Evolutionary conservation across 1,140 invertebrate genomes (phyloP).

Genomic region (Zaprionus nigranus): DNA sequence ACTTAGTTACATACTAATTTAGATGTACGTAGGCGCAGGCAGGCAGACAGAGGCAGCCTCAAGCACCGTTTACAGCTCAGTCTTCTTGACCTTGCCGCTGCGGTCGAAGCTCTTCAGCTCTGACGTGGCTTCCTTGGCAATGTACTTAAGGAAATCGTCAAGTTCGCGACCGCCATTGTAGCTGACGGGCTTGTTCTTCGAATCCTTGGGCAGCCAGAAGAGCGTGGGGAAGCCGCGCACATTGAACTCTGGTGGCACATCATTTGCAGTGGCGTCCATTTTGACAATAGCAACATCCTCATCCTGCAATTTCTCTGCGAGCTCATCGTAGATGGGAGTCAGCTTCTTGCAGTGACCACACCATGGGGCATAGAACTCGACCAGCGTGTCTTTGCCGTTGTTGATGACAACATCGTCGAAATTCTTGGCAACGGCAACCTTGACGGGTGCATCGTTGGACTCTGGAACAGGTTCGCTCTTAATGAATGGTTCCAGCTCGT

Average conservation of each 20-base stretch:
- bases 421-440: constrained; percentile 97
- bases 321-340: constrained; percentile 96
- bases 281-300: constrained; percentile 98
- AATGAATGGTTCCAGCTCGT: constrained; percentile 94
- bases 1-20: constrained; percentile 56
- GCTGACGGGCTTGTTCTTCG: constrained; percentile 92
- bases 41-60: background rate
- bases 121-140: constrained; percentile 95
- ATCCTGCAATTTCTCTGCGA: constrained; percentile 94
- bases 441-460: constrained; percentile 93
- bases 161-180: constrained; percentile 98
- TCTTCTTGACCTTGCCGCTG: constrained; percentile 93
- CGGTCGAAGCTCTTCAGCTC: constrained; percentile 95
- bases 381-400: constrained; percentile 95
- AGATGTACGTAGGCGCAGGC: constrained; percentile 23
- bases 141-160: constrained; percentile 98
- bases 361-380: constrained; percentile 99
- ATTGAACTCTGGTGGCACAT: constrained; percentile 96
- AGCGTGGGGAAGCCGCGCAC: constrained; percentile 99
- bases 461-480: constrained; percentile 98
- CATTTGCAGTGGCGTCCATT: constrained; percentile 99
- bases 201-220: constrained; percentile 96
- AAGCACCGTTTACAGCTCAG: constrained; percentile 71
- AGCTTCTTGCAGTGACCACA: constrained; percentile 99
- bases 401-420: constrained; percentile 98